Evolutionary conservation across 2,888 invertebrate species (phyloP).

Genomic region (Drosophila pullipes): DNA sequence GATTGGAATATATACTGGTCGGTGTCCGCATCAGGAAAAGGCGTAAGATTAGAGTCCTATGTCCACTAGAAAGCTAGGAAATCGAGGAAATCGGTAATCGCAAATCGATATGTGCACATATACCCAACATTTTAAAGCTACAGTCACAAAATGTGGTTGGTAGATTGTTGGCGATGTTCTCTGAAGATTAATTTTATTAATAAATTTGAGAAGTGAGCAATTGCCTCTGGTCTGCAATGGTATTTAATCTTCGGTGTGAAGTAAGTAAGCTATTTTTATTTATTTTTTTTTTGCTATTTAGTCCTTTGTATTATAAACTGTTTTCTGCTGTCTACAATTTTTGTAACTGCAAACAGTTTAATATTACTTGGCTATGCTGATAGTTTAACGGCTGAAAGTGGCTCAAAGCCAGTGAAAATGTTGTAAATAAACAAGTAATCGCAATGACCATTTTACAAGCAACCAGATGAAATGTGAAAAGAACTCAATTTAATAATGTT

Average conservation of each 20-base stretch:
- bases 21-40: background rate
- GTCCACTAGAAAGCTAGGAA: background rate
- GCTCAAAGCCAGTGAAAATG: background rate
- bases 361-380: background rate
- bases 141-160: background rate
- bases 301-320: background rate
- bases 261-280: background rate
- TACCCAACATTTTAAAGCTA: background rate
- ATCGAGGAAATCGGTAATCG: background rate
- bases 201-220: background rate
- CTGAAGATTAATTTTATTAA: background rate
- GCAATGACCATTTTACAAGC: background rate
- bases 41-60: too few relatives aligned
- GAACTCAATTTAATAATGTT: background rate
- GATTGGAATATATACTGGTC: background rate
- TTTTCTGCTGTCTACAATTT: background rate
- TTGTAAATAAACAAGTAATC: background rate
- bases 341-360: background rate
- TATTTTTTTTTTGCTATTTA: too few relatives aligned
- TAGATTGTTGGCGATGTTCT: background rate
- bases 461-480: background rate
- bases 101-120: too few relatives aligned
- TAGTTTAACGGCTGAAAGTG: background rate
- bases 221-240: background rate
- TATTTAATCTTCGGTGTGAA: background rate